phyloP scores from a whole-genome alignment of 1,140 invertebrate species.

The Solen grandis region DNA sequence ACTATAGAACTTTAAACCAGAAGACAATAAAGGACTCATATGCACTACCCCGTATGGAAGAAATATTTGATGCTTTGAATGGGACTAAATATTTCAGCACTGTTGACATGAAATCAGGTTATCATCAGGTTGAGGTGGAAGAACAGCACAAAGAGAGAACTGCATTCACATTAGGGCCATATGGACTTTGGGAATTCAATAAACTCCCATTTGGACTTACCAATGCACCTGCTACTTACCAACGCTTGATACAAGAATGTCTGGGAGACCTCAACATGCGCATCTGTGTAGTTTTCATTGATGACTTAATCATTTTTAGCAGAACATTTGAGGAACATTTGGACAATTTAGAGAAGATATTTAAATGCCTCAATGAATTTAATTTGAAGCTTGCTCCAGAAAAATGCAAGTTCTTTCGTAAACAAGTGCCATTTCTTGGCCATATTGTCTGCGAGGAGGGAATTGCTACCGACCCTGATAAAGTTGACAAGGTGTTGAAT shows the following conservation, averaged over 20 bases:
- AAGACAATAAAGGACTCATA: background rate
- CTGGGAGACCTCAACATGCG: constrained; percentile 66
- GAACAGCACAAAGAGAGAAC: background rate
- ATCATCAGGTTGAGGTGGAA: constrained; percentile 51
- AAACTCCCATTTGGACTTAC: constrained; percentile 28
- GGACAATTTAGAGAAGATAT: constrained; percentile 36
- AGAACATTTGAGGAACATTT: constrained; percentile 33
- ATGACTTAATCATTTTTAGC: constrained; percentile 59
- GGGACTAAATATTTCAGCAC: constrained; percentile 79
- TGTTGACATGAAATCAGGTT: constrained; percentile 79
- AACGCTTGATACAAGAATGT: constrained; percentile 59
- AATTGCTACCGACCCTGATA: constrained; percentile 63
- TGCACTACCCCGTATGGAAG: constrained; percentile 16
- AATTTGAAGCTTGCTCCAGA: constrained; percentile 37
- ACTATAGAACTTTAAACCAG: constrained; percentile 5
- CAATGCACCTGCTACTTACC: constrained; percentile 59
- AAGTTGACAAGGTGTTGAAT: constrained; percentile 65
- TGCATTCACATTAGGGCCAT: background rate
- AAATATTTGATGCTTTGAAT: constrained; percentile 64
- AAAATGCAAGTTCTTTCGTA: constrained; percentile 76
- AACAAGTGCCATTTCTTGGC: constrained; percentile 61
- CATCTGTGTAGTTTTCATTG: constrained; percentile 56
- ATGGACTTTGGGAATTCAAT: background rate
- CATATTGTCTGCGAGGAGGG: constrained; percentile 63
- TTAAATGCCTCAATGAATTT: constrained; percentile 23